Evolutionary conservation across 1,140 invertebrate genomes (phyloP).

Genomic region (Scaptomyza pallida): DNA sequence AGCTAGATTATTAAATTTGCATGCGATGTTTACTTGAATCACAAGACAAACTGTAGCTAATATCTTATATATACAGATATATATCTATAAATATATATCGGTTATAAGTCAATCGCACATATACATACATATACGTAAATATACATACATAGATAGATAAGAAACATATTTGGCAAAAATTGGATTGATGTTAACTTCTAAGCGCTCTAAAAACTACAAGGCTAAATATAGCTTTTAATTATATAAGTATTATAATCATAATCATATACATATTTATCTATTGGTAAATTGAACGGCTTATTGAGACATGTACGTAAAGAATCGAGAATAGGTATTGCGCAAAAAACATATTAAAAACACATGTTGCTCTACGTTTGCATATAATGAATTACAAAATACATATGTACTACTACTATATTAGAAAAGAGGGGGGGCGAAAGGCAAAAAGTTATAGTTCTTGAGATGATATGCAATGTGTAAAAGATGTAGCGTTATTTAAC

Average conservation of each 20-base stretch:
- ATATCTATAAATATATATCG: background rate
- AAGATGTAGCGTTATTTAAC: conserved; percentile 35
- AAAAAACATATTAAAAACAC: conserved; percentile 54
- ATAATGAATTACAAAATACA: conserved; percentile 1
- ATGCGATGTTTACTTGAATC: conserved; percentile 29
- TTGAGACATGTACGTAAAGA: conserved; percentile 25
- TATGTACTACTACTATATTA: background rate
- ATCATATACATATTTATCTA: background rate
- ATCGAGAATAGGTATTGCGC: conserved; percentile 2
- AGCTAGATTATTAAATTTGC: conserved; percentile 61
- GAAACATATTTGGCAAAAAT: conserved; percentile 80
- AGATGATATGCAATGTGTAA: conserved; percentile 55
- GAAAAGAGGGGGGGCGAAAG: background rate
- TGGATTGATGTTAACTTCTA: conserved; percentile 67
- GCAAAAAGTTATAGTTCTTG: conserved; percentile 26
- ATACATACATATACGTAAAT: background rate
- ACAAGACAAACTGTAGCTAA: conserved; percentile 9
- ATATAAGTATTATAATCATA: conserved; percentile 19
- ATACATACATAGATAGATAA: conserved; percentile 47
- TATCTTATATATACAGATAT: background rate
- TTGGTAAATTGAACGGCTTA: conserved; percentile 3
- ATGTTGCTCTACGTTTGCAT: conserved; percentile 28
- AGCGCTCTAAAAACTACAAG: conserved; percentile 38
- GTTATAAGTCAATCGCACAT: conserved; percentile 11
- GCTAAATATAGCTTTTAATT: conserved; percentile 23